Evolutionary conservation across 2,797 vertebrate species (phyloP).

Genomic region (Channallabes apus): DNA sequence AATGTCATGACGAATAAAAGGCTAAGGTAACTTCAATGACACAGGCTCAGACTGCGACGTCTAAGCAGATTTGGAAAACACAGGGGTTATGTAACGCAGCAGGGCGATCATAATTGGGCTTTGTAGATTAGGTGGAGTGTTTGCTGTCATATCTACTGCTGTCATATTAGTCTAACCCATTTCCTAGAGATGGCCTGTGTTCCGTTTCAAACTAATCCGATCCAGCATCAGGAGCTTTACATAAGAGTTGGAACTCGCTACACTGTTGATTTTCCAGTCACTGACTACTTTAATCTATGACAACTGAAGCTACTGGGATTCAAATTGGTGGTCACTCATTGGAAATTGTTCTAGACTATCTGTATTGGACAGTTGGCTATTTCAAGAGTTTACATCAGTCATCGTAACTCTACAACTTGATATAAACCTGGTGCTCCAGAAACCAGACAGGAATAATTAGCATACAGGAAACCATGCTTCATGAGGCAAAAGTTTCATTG

Average conservation of each 20-base stretch:
- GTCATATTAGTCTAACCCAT: slow-evolving; percentile 25
- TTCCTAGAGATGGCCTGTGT: slow-evolving; percentile 11
- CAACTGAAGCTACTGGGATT: neutral
- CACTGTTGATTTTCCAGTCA: neutral
- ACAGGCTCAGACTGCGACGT: slow-evolving; percentile 1
- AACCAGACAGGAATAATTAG: neutral
- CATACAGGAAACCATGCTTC: neutral
- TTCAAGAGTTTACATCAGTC: neutral
- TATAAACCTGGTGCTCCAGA: neutral
- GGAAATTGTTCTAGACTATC: neutral
- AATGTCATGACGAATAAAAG: slow-evolving; percentile 36
- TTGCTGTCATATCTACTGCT: slow-evolving; percentile 25
- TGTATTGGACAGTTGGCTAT: neutral
- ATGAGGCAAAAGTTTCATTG: neutral
- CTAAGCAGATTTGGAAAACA: slow-evolving; percentile 27
- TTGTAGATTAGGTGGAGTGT: slow-evolving; percentile 30
- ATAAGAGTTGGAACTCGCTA: neutral
- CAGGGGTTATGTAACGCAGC: neutral
- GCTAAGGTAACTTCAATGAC: slow-evolving; percentile 17
- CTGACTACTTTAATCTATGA: neutral
- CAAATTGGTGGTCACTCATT: neutral
- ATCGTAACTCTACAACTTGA: neutral
- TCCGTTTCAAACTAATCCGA: neutral
- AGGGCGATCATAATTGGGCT: slow-evolving; percentile 12
- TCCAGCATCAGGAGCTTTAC: neutral